Percentiles rank a stretch among this genome's conserved stretches.
Evolutionary conservation across 2,113 vertebrate species (phyloP).

Genomic region (Picathartes gymnocephalus): DNA sequence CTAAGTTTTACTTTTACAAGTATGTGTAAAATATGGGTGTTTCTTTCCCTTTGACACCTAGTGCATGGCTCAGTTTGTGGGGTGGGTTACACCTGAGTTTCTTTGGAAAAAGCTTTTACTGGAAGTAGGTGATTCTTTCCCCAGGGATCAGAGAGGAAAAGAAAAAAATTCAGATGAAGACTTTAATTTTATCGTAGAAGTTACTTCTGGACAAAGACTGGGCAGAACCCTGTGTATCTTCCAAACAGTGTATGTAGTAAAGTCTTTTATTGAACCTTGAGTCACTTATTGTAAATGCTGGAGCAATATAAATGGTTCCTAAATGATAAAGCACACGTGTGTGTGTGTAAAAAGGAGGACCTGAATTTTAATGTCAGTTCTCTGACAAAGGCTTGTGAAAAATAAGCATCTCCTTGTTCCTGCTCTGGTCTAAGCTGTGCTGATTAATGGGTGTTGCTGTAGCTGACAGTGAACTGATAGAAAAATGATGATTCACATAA

Average conservation of each 20-base stretch:
- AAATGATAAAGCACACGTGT: neutral
- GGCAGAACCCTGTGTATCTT: neutral
- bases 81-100: neutral
- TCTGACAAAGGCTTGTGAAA: neutral
- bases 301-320: neutral
- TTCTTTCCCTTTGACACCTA: neutral
- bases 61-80: neutral
- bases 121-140: neutral
- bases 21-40: neutral
- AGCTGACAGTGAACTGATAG: conserved; percentile 25
- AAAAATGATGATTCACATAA: conserved; percentile 37
- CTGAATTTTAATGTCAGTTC: neutral
- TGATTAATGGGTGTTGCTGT: conserved; percentile 13
- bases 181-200: neutral
- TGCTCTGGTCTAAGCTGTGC: neutral
- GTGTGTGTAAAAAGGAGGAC: neutral
- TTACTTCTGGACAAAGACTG: neutral
- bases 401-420: neutral
- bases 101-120: neutral
- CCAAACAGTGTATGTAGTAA: neutral
- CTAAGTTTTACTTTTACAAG: neutral
- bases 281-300: neutral
- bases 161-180: neutral
- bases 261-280: neutral
- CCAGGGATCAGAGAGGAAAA: neutral